A percentile compares a stretch with the other conserved stretches of the same genome.
These are phyloP conservation scores for Chorisops tibialis DNA, from an alignment of 2,888 invertebrate genomes.

Conservation along the genomic window DNA sequence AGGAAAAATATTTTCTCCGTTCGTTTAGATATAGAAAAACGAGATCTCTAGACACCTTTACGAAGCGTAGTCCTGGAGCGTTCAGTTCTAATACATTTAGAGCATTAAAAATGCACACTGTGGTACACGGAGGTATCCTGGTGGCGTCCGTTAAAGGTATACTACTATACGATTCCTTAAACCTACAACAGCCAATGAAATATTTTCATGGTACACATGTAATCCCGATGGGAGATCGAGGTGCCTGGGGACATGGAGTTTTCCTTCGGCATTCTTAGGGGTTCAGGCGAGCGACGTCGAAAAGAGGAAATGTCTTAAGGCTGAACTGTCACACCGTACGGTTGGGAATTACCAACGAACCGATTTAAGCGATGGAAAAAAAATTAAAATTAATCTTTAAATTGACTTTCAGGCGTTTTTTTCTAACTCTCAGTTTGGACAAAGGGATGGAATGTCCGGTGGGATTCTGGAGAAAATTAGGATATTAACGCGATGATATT, in stretches of 20 bases:
- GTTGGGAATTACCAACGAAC: background rate
- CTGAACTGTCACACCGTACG: background rate
- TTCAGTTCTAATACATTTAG: background rate
- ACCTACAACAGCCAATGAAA: background rate
- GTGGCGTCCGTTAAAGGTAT: background rate
- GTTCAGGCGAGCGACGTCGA: background rate
- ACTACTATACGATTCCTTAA: too few species aligned
- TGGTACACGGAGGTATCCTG: background rate
- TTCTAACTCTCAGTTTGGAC: background rate
- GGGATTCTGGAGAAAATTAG: background rate
- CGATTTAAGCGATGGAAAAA: background rate
- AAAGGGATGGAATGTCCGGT: background rate
- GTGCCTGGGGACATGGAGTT: background rate
- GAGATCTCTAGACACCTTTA: background rate
- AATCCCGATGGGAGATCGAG: background rate
- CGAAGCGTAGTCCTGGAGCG: too few species aligned
- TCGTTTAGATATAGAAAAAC: background rate
- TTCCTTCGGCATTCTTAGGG: background rate
- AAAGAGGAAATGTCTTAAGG: background rate
- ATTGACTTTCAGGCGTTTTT: background rate
- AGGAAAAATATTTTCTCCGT: too few species aligned
- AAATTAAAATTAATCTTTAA: constrained; percentile 8
- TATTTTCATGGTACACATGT: constrained; percentile 11
- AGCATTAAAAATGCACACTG: constrained; percentile 1
- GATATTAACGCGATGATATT: background rate